phyloP scores from a whole-genome alignment of 1,140 invertebrate species.

The Penaeus vannamei region DNA sequence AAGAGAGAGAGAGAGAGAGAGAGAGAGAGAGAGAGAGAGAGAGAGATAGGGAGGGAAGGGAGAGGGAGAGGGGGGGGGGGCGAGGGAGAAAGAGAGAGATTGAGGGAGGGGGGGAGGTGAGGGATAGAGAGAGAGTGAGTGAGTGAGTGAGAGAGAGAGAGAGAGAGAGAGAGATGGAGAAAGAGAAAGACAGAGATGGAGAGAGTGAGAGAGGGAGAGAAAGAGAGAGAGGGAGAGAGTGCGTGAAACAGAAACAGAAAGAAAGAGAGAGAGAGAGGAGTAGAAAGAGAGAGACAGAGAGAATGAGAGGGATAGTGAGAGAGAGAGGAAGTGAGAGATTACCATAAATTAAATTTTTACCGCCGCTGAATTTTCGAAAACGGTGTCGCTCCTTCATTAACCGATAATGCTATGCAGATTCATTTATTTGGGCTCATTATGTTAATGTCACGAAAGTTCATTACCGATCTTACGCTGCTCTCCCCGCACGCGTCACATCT shows the following conservation, averaged over 20 bases:
- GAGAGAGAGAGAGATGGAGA: neutral
- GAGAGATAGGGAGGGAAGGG: neutral
- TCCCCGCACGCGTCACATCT: too few relatives aligned
- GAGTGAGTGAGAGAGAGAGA: neutral
- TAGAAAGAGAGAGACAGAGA: too few relatives aligned
- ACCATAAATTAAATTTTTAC: too few relatives aligned
- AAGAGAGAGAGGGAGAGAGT: neutral
- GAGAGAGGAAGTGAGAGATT: too few relatives aligned
- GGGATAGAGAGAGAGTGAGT: neutral
- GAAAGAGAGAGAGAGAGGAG: too few relatives aligned
- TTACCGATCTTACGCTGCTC: neutral
- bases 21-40: slow-evolving; percentile 32
- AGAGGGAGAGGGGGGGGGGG: too few relatives aligned
- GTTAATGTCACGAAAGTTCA: neutral
- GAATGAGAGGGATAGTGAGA: too few relatives aligned
- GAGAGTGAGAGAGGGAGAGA: neutral
- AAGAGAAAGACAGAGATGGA: neutral
- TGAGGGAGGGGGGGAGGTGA: too few relatives aligned
- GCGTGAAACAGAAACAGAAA: neutral
- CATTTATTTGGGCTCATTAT: neutral
- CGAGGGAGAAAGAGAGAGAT: too few relatives aligned
- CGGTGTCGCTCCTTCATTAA: too few relatives aligned
- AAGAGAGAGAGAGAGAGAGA: neutral
- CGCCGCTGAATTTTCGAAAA: too few relatives aligned
- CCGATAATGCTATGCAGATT: too few relatives aligned